phyloP scores from a whole-genome alignment of 2,888 invertebrate species.

The Arctia plantaginis region DNA sequence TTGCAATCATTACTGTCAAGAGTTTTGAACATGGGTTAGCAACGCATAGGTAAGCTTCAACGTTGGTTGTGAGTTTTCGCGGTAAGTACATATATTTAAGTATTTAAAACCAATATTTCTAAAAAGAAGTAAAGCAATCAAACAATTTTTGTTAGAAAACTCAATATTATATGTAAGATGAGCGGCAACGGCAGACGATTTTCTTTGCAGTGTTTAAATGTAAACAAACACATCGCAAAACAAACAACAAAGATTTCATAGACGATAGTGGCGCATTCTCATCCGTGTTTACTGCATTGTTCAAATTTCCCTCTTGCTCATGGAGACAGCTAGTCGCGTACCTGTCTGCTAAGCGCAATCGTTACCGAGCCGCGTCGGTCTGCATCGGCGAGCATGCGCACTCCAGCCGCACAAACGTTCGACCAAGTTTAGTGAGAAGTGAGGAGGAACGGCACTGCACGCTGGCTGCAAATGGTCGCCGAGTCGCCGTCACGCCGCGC shows the following conservation, averaged over 20 bases:
- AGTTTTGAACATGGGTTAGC: neutral
- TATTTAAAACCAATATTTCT: neutral
- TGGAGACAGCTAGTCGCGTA: constrained; percentile 84
- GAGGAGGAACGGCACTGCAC: constrained; percentile 75
- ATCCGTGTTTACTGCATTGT: constrained; percentile 73
- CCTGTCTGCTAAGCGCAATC: constrained; percentile 81
- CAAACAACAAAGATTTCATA: constrained; percentile 49
- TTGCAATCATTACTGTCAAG: neutral
- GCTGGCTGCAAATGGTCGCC: constrained; percentile 70
- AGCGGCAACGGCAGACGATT: too few species aligned
- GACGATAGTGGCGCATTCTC: constrained; percentile 62
- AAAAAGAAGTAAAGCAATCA: neutral
- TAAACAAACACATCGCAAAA: constrained; percentile 49
- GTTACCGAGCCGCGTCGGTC: constrained; percentile 82
- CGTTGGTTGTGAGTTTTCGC: neutral
- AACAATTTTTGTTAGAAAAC: neutral
- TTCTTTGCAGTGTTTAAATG: constrained; percentile 16
- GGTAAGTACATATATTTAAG: neutral
- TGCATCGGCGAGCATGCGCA: constrained; percentile 84
- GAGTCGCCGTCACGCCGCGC: constrained; percentile 68
- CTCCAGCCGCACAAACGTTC: constrained; percentile 62
- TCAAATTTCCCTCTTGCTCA: constrained; percentile 77
- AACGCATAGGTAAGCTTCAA: neutral
- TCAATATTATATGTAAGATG: neutral
- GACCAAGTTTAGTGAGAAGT: constrained; percentile 72